Evolutionary conservation across 2,797 vertebrate genomes (phyloP).

Genomic region (Acrossocheilus fasciatus): DNA sequence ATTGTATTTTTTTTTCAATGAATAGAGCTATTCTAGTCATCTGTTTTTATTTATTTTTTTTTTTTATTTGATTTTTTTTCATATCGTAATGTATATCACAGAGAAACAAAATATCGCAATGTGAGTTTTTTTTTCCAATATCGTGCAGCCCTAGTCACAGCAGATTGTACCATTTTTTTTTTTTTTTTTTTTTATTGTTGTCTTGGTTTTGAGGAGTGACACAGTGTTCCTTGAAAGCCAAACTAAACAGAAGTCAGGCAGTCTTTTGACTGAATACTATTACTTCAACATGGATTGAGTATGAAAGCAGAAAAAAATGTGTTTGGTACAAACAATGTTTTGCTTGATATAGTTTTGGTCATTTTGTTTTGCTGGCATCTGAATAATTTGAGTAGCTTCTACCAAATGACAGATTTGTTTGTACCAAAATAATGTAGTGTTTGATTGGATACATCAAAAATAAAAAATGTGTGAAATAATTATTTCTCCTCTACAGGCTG

Average conservation of each 20-base stretch:
- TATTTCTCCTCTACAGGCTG: neutral
- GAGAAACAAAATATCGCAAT: too few relatives aligned
- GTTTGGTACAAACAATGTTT: neutral
- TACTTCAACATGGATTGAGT: neutral
- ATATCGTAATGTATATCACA: too few relatives aligned
- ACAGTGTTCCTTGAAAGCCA: conserved; percentile 12
- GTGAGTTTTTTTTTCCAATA: too few relatives aligned
- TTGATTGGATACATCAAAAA: neutral
- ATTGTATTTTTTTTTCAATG: too few relatives aligned
- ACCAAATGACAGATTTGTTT: neutral
- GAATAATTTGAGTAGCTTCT: neutral
- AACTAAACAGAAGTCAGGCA: neutral
- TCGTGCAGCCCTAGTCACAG: neutral
- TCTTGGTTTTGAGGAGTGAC: neutral
- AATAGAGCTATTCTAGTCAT: too few relatives aligned
- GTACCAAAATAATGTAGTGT: neutral
- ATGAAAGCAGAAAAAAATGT: neutral
- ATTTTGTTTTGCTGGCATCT: neutral
- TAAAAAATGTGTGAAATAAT: neutral
- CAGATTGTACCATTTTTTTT: conserved; percentile 37
- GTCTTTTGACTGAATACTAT: conserved; percentile 6
- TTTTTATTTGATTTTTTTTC: too few relatives aligned
- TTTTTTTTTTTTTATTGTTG: conserved; percentile 19
- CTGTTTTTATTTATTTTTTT: too few relatives aligned
- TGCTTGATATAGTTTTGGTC: neutral